Percentiles rank a stretch among this genome's conserved stretches.
phyloP scores from a whole-genome alignment of 2,888 invertebrate genomes.

The Argyresthia albistria region DNA sequence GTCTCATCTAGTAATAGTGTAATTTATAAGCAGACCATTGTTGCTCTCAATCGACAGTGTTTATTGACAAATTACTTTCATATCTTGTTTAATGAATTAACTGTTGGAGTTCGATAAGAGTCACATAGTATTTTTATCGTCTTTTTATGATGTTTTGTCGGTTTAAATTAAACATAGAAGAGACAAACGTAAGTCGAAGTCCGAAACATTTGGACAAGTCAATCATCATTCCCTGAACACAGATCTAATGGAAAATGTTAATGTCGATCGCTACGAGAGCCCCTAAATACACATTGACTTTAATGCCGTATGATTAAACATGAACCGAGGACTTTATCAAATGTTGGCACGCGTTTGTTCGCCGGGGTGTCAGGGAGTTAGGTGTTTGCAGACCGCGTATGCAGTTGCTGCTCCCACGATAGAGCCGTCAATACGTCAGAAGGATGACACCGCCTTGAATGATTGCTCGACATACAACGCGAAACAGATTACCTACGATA shows the following conservation, averaged over 20 bases:
- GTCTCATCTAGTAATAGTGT: slow-evolving; percentile 5
- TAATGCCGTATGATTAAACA: slow-evolving; percentile 67
- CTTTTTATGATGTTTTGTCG: too few relatives aligned
- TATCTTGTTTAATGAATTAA: too few relatives aligned
- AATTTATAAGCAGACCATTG: neutral
- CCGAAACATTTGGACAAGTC: slow-evolving; percentile 18
- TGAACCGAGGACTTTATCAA: slow-evolving; percentile 64
- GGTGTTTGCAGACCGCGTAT: slow-evolving; percentile 59
- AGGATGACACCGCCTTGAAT: slow-evolving; percentile 42
- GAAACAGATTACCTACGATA: neutral
- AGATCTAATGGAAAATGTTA: slow-evolving; percentile 53
- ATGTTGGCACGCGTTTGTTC: slow-evolving; percentile 62
- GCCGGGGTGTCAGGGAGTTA: slow-evolving; percentile 36
- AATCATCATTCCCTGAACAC: slow-evolving; percentile 24
- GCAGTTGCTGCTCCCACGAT: slow-evolving; percentile 47
- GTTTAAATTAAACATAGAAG: too few relatives aligned
- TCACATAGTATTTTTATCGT: too few relatives aligned
- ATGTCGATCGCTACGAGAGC: slow-evolving; percentile 38
- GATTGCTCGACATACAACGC: slow-evolving; percentile 53
- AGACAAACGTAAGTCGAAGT: too few relatives aligned
- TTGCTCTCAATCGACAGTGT: too few relatives aligned
- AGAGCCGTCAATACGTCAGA: slow-evolving; percentile 60
- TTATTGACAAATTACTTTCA: too few relatives aligned
- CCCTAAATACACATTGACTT: slow-evolving; percentile 39
- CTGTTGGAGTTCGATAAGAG: too few relatives aligned